Base-by-base conservation (phyloP, 2,113 vertebrate species). In the Pithys albifrons region DNA sequence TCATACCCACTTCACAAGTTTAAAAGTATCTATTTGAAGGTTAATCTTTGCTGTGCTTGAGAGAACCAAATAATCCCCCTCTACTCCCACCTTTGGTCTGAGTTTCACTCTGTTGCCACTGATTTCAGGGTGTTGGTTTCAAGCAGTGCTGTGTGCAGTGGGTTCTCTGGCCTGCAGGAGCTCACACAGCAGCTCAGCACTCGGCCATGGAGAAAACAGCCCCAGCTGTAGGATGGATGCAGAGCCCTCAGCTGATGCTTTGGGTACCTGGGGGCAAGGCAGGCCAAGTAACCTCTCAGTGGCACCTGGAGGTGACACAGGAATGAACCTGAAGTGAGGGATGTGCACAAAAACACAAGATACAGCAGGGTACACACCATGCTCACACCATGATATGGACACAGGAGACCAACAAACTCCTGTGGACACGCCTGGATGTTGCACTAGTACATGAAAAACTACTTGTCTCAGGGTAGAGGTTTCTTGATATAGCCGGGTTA, bases 361-460 rank as follows among this genome's bases (percentile, higher is more conserved):
- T 9, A 51, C 1, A 70, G 57, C 48, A 14, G 0, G 33, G 15
- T 5, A 15, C 46, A 48, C 19, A 48, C 46, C 20, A 20, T 20
- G 46, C 48, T 48, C 48, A 49, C 48, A 49, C 48, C 49, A 49
- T 14, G 39, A n/a, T 23, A 45, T 0, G 1, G 83, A 64, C 43
- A 46, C 0, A 0, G 7, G 45, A 31, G 7, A 41, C 19, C n/a
- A 89, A 37, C 72, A 69, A 66, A 15, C 31, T 65, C 20, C 73
- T 9, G 10, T 20, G 55, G 45, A 41, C 49, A 23, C 14, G 59
- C 46, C 11, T 29, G 39, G 45, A 33, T 1, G 1, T 37, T 33
- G 49, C 35, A 51, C 8, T 10, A 55, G 16, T 3, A 37, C 2
- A 37, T 0, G 2, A 24, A 71, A 81, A 91, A 49, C 4, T 1